Conservation (phyloP, 2,888 invertebrate species). For the Cheiracanthium punctorium region DNA sequence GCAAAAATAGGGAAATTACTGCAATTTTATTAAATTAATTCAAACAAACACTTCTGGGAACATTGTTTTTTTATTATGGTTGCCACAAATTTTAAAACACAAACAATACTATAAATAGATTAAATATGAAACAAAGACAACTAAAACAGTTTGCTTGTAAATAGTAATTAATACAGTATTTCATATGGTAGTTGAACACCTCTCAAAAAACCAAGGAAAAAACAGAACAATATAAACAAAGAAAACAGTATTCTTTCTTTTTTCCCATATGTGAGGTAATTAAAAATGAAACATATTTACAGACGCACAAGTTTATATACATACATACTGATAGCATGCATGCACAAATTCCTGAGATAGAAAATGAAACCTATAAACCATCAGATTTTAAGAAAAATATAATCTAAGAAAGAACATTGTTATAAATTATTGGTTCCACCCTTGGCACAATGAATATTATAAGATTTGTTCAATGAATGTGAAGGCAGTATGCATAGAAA, state of each 20-base stretch:
- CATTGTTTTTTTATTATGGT: no score
- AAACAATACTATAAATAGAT: no score
- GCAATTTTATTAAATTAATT: no score
- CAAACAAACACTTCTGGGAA: no score
- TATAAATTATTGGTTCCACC: constrained; percentile 5
- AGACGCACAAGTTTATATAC: neutral
- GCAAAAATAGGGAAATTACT: no score
- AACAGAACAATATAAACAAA: neutral
- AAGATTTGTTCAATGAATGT: constrained; percentile 48
- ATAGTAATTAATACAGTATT: neutral
- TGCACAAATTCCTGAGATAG: neutral
- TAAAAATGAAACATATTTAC: neutral
- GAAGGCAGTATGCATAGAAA: constrained; percentile 54
- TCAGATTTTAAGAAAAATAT: neutral
- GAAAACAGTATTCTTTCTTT: neutral
- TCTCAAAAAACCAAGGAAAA: neutral
- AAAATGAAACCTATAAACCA: neutral
- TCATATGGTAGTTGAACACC: neutral
- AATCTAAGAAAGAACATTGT: neutral
- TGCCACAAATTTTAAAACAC: no score
- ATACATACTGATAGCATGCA: no score
- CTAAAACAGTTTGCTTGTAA: no score
- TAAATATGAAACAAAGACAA: no score
- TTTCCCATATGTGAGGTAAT: neutral
- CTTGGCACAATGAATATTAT: constrained; percentile 61